Conservation (phyloP, 2,888 invertebrate species). For the Ceraclea dissimilis region DNA sequence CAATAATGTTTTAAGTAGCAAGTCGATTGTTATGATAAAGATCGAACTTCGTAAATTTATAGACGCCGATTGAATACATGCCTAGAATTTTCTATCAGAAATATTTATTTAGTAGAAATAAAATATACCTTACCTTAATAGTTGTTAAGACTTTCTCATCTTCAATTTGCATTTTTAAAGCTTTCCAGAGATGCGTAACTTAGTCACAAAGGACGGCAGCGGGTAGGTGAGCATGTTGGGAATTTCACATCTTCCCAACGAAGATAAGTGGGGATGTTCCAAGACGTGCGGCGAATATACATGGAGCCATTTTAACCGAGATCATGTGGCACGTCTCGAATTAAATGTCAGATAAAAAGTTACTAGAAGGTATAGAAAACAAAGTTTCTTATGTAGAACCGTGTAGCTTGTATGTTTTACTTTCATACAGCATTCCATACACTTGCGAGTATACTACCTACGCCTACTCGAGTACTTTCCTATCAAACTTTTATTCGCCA, state of each 20-base stretch:
- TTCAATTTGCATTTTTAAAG: neutral
- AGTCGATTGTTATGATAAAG: no score
- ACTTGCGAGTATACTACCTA: no score
- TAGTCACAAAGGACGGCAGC: neutral
- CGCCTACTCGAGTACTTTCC: no score
- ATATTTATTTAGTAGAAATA: no score
- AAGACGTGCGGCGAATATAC: neutral
- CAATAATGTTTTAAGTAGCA: no score
- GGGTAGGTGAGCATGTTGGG: neutral
- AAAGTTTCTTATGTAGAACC: neutral
- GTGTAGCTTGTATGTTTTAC: neutral
- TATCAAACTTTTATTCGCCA: no score
- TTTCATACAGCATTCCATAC: no score
- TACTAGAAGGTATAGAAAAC: neutral
- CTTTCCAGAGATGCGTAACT: neutral
- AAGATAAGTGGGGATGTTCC: neutral
- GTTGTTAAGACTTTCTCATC: no score
- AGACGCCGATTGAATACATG: no score
- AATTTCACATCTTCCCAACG: neutral
- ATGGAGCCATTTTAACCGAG: neutral
- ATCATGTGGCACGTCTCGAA: slow-evolving; percentile 1
- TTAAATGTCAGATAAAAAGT: slow-evolving; percentile 2
- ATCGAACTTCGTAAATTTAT: no score
- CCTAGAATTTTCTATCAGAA: no score
- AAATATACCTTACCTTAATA: no score